Base-by-base conservation (phyloP, 2,797 vertebrate genomes). In the Danio aesculapii region DNA sequence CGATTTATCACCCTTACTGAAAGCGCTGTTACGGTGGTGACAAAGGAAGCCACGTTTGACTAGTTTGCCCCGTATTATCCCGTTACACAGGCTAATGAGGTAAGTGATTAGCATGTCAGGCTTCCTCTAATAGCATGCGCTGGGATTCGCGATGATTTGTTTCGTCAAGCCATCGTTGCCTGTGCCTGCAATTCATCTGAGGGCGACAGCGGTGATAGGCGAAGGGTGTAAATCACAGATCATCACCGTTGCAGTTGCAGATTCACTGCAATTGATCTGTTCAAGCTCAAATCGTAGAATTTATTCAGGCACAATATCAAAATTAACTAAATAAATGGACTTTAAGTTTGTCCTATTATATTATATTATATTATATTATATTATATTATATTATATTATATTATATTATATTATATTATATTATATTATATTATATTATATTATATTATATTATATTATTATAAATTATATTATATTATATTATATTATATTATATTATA, bases 61-160 rank as follows among this genome's bases (percentile, higher is more conserved):
- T 81, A 46, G 82, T 75, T 6, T 72, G 55, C 70, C 76, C 83
- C 75, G 87, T 88, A 89, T 86, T 86, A 89, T 88, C 88, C 84
- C 67, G 90, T 91, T 90, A 90, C 82, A 80, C 87, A 81, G 86
- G 82, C 86, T 92, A 94, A 93, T 92, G 90, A 93, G 90, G 90
- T 91, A 92, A 91, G 90, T 92, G 91, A 93, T 93, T 92, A 93
- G 91, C 83, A 90, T 62, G 86, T 85, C 88, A 88, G 85, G 83
- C 86, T 92, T 86, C 50, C 81, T 87, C 85, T 85, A 87, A 91
- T 89, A 91, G 86, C 84, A 81, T 77, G 81, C 30, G 6, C 59
- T 50, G 76, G n/a, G 68, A 78, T 67, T 84, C 52, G 14, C 6
- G 4, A 39, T 71, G 21, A 84, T 75, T 84, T 76, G 69, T 81